Conservation (phyloP, 2,888 invertebrate genomes). For the Pseudolycoriella hygida region DNA sequence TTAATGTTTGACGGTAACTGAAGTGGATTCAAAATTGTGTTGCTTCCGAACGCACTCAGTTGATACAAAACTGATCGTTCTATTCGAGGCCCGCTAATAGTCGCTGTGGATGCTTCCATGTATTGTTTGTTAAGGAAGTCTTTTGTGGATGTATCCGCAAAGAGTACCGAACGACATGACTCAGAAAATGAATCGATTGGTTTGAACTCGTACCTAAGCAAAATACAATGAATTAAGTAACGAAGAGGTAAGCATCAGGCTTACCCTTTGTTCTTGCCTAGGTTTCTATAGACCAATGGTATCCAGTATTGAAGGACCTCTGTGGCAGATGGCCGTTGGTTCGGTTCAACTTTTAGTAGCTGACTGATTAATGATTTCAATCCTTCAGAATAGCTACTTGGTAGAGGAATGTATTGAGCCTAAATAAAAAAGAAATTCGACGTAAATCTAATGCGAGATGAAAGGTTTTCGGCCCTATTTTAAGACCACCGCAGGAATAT, state of each 20-base stretch:
- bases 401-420: slow-evolving; percentile 49
- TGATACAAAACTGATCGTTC: slow-evolving; percentile 36
- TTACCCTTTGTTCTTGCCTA: slow-evolving; percentile 25
- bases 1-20: slow-evolving; percentile 35
- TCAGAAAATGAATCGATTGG: too few relatives aligned
- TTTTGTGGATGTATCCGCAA: too few relatives aligned
- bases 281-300: slow-evolving; percentile 29
- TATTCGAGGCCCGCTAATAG: slow-evolving; percentile 17
- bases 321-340: slow-evolving; percentile 40
- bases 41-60: slow-evolving; percentile 32
- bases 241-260: too few relatives aligned
- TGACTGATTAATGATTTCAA: slow-evolving; percentile 41
- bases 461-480: too few relatives aligned
- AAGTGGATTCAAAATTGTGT: slow-evolving; percentile 33
- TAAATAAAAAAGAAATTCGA: slow-evolving; percentile 14
- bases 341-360: slow-evolving; percentile 43
- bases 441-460: too few relatives aligned
- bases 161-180: too few relatives aligned
- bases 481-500: too few relatives aligned
- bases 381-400: slow-evolving; percentile 42
- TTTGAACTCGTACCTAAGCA: too few relatives aligned
- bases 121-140: slow-evolving; percentile 17
- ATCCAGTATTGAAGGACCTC: slow-evolving; percentile 37
- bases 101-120: slow-evolving; percentile 25
- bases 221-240: too few relatives aligned